Percentiles rank a stretch among this genome's conserved stretches.
These are phyloP conservation scores for Paramisgurnus dabryanus DNA, from an alignment of 2,113 vertebrate genomes.

Conservation along the genomic window DNA sequence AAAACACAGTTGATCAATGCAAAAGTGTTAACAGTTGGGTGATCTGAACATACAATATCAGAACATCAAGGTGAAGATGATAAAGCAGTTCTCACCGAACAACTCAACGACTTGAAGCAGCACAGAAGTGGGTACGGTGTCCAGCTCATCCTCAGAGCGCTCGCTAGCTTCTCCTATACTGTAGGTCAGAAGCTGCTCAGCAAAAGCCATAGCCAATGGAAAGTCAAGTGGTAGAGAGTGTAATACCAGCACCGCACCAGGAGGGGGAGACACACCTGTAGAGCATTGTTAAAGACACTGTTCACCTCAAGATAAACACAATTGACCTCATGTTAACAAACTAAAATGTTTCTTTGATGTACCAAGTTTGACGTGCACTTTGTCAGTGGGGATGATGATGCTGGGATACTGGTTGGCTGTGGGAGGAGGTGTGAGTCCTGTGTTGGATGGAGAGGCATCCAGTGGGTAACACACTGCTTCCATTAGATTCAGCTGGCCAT, in stretches of 20 bases:
- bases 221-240: constrained; percentile 97
- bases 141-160: constrained; percentile 88
- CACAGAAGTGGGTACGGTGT: constrained; percentile 86
- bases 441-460: constrained; percentile 95
- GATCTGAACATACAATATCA: too few species aligned
- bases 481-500: constrained; percentile 92
- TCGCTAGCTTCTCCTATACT: constrained; percentile 82
- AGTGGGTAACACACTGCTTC: constrained; percentile 92
- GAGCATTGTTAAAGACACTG: background rate
- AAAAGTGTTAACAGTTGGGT: background rate
- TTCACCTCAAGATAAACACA: too few species aligned
- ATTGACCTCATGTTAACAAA: background rate
- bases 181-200: constrained; percentile 93
- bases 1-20: constrained; percentile 22
- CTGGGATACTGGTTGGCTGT: constrained; percentile 96
- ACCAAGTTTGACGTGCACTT: constrained; percentile 94
- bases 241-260: constrained; percentile 88
- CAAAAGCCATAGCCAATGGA: constrained; percentile 92
- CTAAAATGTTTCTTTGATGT: constrained; percentile 48
- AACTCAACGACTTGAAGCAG: constrained; percentile 93
- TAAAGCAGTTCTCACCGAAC: constrained; percentile 75
- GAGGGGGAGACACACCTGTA: constrained; percentile 92
- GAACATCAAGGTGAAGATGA: background rate
- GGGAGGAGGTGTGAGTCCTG: constrained; percentile 91
- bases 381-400: constrained; percentile 92